Percentiles rank a stretch among this genome's conserved stretches.
These are phyloP conservation scores for Hiodon tergisus DNA, from an alignment of 2,113 vertebrate genomes.

Conservation along the genomic window DNA sequence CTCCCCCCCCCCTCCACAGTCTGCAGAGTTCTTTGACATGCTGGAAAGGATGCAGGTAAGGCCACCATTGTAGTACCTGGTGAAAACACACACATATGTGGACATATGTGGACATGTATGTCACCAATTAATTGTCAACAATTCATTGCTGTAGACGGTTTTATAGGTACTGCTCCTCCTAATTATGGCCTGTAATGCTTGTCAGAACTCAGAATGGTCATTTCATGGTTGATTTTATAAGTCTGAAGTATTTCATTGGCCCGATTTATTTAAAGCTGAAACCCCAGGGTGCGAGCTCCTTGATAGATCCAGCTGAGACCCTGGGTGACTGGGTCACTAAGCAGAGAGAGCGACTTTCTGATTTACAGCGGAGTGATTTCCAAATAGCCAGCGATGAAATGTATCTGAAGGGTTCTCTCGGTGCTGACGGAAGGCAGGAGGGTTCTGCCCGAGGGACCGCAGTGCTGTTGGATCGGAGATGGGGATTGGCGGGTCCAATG, in stretches of 20 bases:
- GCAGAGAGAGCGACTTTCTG: background rate
- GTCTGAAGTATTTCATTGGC: too few relatives aligned
- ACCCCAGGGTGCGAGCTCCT: background rate
- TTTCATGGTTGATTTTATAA: too few relatives aligned
- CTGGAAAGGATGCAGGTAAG: slow-evolving; percentile 95
- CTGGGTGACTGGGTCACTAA: background rate
- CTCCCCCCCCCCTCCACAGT: slow-evolving; percentile 63
- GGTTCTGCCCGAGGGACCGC: too few relatives aligned
- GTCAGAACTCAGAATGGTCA: too few relatives aligned
- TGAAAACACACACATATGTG: background rate
- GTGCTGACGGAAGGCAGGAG: background rate
- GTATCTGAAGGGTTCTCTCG: background rate
- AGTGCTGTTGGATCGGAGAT: too few relatives aligned
- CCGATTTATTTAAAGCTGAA: background rate
- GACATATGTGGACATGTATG: too few relatives aligned
- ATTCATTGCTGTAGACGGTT: too few relatives aligned
- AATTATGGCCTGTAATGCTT: too few relatives aligned
- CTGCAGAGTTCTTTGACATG: slow-evolving; percentile 98
- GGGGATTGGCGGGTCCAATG: too few relatives aligned
- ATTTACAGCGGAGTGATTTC: background rate
- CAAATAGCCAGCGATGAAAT: background rate
- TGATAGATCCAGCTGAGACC: background rate
- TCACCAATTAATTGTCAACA: too few relatives aligned
- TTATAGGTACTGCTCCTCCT: too few relatives aligned
- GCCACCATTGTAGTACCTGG: background rate